phyloP scores from a whole-genome alignment of 2,113 vertebrate species.

The Thalassarche chlororhynchos region DNA sequence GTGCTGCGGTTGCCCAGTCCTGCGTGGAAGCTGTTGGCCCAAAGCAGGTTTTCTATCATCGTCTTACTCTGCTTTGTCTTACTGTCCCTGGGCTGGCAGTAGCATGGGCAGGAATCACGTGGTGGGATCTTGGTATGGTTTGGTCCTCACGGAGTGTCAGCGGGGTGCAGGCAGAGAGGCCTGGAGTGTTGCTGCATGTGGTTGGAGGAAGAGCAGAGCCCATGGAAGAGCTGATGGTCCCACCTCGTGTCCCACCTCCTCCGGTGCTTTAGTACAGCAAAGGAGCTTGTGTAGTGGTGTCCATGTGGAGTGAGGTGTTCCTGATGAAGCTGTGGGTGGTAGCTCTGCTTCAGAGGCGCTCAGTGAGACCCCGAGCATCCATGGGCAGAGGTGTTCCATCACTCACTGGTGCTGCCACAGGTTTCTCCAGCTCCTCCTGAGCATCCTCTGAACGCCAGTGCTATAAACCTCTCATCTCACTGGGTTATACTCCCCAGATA shows the following conservation, averaged over 20 bases:
- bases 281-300: not conserved
- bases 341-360: not conserved
- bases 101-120: not conserved
- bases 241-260: not conserved
- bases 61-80: not conserved
- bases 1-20: not conserved
- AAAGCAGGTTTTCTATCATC: not conserved
- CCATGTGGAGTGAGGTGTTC: not conserved
- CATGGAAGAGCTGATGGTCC: not conserved
- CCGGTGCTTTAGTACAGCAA: not conserved
- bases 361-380: not conserved
- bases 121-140: not conserved
- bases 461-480: not conserved
- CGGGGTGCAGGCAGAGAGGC: not conserved
- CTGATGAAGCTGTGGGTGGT: not conserved
- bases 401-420: not conserved
- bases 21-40: not conserved
- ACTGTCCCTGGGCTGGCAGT: not conserved
- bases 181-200: not conserved
- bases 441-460: not conserved
- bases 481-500: not conserved
- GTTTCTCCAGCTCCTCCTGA: not conserved
- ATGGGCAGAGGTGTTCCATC: not conserved
- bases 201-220: not conserved
- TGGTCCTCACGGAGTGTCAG: not conserved